Percentiles rank a stretch among this genome's conserved stretches.
phyloP scores from a whole-genome alignment of 2,113 vertebrate genomes.

The Phyllostomus hastatus region DNA sequence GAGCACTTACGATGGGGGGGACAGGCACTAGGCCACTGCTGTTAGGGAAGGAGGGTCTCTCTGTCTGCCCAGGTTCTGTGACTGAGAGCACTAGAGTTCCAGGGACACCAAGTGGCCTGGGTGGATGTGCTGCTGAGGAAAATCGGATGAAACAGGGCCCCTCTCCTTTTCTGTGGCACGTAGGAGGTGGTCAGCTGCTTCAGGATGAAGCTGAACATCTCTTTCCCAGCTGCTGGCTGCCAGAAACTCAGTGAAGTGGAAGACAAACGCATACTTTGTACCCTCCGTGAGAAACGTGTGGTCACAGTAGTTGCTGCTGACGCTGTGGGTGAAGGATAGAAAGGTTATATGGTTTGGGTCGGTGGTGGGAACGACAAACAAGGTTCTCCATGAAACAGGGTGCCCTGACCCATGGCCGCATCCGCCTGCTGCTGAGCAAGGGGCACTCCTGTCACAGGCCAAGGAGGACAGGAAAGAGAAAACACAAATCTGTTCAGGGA shows the following conservation, averaged over 20 bases:
- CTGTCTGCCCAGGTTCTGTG: neutral
- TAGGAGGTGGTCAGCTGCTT: neutral
- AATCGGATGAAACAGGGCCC: neutral
- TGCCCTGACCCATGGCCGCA: neutral
- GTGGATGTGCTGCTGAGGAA: fast-evolving
- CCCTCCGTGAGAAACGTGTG: neutral
- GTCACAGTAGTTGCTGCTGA: neutral
- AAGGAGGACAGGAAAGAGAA: neutral
- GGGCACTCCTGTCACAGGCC: neutral
- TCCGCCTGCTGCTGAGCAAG: neutral
- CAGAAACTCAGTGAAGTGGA: neutral
- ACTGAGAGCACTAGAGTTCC: neutral
- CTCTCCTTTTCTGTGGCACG: neutral
- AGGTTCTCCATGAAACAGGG: neutral
- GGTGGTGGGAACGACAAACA: neutral
- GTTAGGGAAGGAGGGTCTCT: neutral
- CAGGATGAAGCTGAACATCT: neutral
- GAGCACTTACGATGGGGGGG: neutral
- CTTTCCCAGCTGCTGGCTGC: neutral
- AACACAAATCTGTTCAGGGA: neutral
- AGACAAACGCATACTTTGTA: neutral
- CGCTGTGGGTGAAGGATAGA: neutral
- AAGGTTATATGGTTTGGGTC: neutral
- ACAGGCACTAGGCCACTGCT: neutral
- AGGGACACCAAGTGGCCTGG: neutral